Percentiles rank a stretch among this genome's conserved stretches.
Evolutionary conservation across 2,113 vertebrate genomes (phyloP).

Genomic region (Phrynocephalus versicolor): DNA sequence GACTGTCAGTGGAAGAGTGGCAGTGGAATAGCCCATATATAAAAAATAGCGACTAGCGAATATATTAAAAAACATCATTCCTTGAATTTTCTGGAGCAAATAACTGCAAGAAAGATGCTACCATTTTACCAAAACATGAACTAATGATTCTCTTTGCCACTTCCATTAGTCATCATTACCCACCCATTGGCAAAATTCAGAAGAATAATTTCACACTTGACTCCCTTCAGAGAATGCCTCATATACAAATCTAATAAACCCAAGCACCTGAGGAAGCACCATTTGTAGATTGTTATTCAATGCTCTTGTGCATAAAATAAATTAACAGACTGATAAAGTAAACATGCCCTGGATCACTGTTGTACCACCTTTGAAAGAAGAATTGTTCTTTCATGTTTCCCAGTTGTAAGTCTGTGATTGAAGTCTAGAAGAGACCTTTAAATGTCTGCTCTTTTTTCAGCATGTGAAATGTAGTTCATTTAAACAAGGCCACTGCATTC

Average conservation of each 20-base stretch:
- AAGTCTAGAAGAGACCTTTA: neutral
- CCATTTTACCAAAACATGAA: neutral
- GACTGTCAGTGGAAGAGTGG: no score
- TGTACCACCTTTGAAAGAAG: neutral
- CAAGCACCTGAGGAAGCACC: neutral
- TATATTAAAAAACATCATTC: neutral
- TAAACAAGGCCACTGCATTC: neutral
- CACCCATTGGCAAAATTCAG: slow-evolving; percentile 14
- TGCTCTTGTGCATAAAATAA: slow-evolving; percentile 2
- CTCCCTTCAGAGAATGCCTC: neutral
- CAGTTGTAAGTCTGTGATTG: neutral
- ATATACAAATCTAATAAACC: slow-evolving; percentile 3
- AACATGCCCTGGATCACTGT: neutral
- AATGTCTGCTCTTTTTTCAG: neutral
- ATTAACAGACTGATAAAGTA: neutral
- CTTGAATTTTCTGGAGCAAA: neutral
- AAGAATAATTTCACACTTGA: slow-evolving; percentile 13
- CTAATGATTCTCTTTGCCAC: neutral
- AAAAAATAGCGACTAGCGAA: no score
- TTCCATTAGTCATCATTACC: slow-evolving; percentile 16
- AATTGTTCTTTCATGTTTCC: neutral
- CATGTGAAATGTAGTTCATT: neutral
- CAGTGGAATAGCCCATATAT: no score
- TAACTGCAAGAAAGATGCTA: neutral
- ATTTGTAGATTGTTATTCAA: neutral